Percentiles rank a stretch among this genome's conserved stretches.
These are phyloP conservation scores for Galeopterus variegatus DNA, from an alignment of 2,113 vertebrate species.

Conservation along the genomic window DNA sequence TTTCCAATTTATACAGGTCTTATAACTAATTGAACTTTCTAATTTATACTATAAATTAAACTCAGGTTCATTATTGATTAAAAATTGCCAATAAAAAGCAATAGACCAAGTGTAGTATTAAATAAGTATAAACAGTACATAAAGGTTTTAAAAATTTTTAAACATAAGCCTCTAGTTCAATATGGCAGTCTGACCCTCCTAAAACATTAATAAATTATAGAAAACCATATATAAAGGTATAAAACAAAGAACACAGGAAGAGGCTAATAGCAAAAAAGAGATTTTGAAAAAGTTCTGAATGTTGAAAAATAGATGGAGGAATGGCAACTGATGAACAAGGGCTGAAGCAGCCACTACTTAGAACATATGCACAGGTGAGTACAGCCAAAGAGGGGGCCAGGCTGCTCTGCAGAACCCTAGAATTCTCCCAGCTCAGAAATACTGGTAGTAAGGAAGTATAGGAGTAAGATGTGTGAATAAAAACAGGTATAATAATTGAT, in stretches of 20 bases:
- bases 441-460: background rate
- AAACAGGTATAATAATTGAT: background rate
- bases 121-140: background rate
- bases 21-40: background rate
- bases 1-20: background rate
- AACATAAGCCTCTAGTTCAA: slow-evolving; percentile 8
- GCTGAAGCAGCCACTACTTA: background rate
- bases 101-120: background rate
- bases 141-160: background rate
- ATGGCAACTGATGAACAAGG: background rate
- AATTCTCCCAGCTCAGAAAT: background rate
- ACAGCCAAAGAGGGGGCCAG: background rate
- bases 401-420: background rate
- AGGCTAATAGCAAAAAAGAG: background rate
- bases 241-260: slow-evolving; percentile 4
- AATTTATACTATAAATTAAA: slow-evolving; percentile 58
- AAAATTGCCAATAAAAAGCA: slow-evolving; percentile 26
- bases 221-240: slow-evolving; percentile 25
- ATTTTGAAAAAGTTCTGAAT: slow-evolving; percentile 29
- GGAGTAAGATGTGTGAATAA: background rate
- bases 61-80: slow-evolving; percentile 19
- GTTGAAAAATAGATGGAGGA: background rate
- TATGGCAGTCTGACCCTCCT: background rate
- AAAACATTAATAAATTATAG: slow-evolving; percentile 33
- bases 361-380: background rate